Conservation (phyloP, 64 coral and sea anemone genomes). For the Montipora efflorescens region DNA sequence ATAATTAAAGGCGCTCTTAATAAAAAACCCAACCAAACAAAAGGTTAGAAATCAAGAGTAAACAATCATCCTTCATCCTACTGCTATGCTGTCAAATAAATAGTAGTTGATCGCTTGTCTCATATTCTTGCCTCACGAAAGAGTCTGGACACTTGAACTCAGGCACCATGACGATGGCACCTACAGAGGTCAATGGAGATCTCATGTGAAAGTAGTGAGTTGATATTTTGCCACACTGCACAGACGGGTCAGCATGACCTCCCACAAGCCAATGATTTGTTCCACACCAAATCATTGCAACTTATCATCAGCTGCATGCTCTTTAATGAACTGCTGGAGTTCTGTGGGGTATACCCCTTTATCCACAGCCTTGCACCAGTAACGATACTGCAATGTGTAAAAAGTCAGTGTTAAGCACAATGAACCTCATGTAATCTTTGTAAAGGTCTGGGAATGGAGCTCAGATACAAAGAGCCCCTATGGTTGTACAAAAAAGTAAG, state of each 20-base stretch:
- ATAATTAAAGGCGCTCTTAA: neutral
- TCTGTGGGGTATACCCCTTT: constrained; percentile 79
- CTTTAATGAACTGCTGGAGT: constrained; percentile 76
- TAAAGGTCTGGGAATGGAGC: too few species aligned
- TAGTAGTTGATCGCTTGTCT: neutral
- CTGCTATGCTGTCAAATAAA: neutral
- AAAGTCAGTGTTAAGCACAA: neutral
- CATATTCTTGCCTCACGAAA: neutral
- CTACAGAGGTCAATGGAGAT: neutral
- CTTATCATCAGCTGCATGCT: neutral
- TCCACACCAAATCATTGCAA: neutral
- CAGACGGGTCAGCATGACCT: neutral
- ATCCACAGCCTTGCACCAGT: constrained; percentile 86
- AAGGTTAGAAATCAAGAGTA: neutral
- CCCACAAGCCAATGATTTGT: neutral
- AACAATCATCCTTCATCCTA: neutral
- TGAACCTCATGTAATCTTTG: neutral
- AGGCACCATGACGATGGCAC: neutral
- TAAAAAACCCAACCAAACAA: neutral
- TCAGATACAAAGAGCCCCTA: too few species aligned
- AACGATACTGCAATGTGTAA: constrained; percentile 55
- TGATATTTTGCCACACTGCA: neutral
- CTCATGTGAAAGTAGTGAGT: neutral
- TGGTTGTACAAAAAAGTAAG: too few species aligned
- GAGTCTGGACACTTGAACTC: neutral